Evolutionary conservation across 1,140 invertebrate genomes (phyloP).

Genomic region (Drosophila nebulosa): DNA sequence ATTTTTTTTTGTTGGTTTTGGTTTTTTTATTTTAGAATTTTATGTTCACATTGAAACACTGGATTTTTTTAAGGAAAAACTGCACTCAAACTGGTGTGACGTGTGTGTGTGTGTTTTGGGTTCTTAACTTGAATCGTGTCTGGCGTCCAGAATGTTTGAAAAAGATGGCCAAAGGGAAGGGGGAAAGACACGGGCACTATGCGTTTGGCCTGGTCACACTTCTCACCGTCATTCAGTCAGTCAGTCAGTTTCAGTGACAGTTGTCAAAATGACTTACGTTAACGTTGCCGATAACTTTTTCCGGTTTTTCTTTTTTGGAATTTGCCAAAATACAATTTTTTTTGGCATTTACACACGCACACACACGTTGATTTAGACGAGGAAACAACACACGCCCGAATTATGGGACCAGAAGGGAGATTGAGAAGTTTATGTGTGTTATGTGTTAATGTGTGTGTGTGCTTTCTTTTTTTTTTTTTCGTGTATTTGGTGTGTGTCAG

Average conservation of each 20-base stretch:
- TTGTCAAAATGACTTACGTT: neutral
- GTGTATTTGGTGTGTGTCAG: neutral
- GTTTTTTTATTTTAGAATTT: neutral
- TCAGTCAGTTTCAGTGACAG: neutral
- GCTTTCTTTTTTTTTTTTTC: neutral
- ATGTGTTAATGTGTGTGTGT: neutral
- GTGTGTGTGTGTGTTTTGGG: constrained; percentile 3
- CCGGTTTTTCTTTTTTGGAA: neutral
- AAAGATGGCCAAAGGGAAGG: neutral
- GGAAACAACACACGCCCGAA: neutral
- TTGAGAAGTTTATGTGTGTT: neutral
- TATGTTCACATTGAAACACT: constrained; percentile 14
- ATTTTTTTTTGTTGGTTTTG: constrained; percentile 11
- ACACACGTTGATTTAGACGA: neutral
- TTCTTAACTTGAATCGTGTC: neutral
- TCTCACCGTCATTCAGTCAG: neutral
- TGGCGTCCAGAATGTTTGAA: neutral
- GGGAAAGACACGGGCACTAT: neutral
- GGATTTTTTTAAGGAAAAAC: neutral
- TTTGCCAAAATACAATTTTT: neutral
- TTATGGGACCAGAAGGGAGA: too few relatives aligned
- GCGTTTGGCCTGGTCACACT: neutral
- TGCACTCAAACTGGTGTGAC: constrained; percentile 12
- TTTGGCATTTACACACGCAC: neutral
- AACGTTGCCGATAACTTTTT: neutral